Evolutionary conservation across 30 jellyfish, hydroid and myxozoan genomes (phyloP).

Genomic region (Turritopsis rubra): DNA sequence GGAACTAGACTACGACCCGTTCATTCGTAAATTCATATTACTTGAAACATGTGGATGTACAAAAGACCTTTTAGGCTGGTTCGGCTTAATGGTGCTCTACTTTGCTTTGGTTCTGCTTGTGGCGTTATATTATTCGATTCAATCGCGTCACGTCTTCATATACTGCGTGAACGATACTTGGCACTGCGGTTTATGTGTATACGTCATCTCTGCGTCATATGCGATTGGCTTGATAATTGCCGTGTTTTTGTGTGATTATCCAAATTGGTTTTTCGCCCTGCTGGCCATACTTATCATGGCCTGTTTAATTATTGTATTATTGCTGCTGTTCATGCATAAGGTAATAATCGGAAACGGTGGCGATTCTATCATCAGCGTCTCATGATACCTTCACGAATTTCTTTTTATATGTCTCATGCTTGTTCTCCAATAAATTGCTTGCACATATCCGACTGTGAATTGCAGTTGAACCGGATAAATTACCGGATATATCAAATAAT

Average conservation of each 20-base stretch:
- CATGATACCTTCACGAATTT: no score
- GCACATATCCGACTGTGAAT: no score
- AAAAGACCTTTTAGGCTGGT: constrained; percentile 49
- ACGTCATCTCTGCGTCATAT: constrained; percentile 43
- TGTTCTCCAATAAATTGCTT: no score
- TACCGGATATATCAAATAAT: no score
- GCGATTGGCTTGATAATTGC: constrained; percentile 52
- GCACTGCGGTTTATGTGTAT: constrained; percentile 58
- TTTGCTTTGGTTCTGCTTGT: constrained; percentile 31
- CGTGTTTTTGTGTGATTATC: constrained; percentile 43
- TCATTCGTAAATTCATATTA: constrained; percentile 28
- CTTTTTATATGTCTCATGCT: no score
- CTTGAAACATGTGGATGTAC: constrained; percentile 68
- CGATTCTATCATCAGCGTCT: no score
- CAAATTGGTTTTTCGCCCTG: constrained; percentile 64
- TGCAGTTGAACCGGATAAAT: no score
- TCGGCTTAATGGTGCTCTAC: constrained; percentile 44
- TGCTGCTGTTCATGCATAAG: constrained; percentile 62
- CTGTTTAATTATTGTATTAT: constrained; percentile 61
- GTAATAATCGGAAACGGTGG: constrained; percentile 24
- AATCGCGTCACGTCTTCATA: constrained; percentile 54
- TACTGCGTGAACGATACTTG: constrained; percentile 53
- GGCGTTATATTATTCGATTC: constrained; percentile 47
- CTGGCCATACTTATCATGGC: constrained; percentile 46
- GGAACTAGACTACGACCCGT: constrained; percentile 59